Evolutionary conservation across 1,140 invertebrate species (phyloP), one percentile per base, ranked within the genome.

Genomic region (Coptotermes formosanus): DNA sequence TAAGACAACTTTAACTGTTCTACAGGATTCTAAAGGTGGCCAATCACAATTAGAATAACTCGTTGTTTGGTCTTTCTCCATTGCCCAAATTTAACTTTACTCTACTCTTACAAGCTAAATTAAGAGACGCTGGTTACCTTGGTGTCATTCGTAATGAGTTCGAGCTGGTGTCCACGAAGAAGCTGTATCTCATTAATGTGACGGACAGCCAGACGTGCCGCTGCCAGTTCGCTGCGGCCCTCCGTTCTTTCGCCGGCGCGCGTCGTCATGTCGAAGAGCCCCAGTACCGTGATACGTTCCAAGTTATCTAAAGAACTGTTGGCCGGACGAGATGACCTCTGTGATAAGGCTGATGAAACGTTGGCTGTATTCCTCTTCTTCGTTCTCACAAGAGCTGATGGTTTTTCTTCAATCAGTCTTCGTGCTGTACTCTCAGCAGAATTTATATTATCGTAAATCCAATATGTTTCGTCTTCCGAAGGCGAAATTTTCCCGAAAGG

Each of bases 121-220:
- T 9, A 75, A 30, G 30, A 3, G 0, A 30, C n/a, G 25, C 64
- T 25, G 82, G 91, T 91, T 92, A 97, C 96, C 94, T 95, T 94
- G 2, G 96, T 97, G 89, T 97, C 96, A 89, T 97, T 97, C 88
- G 94, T 94, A 87, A 96, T 91, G 82, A 97, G 92, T 86, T 94
- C 92, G 55, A 97, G 91, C 52, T 91, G 92, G 89, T 96, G 96
- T 43, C 94, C 95, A 0, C 94, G 93, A 38, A 97, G 91, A 83
- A 96, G 88, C 14, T 91, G 90, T 88, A 93, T 92, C 85, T 93
- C 90, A 91, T 97, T 97, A 88, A 97, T 94, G 86, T 95, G 94
- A 84, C 94, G 90, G 38, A 97, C 93, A 2, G 96, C 96, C 85
- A 97, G 90, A 87, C 91, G 92, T 3, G 96, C 96, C 0, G 96